phyloP scores from a whole-genome alignment of 2,888 invertebrate species.

The Molanna angustata region DNA sequence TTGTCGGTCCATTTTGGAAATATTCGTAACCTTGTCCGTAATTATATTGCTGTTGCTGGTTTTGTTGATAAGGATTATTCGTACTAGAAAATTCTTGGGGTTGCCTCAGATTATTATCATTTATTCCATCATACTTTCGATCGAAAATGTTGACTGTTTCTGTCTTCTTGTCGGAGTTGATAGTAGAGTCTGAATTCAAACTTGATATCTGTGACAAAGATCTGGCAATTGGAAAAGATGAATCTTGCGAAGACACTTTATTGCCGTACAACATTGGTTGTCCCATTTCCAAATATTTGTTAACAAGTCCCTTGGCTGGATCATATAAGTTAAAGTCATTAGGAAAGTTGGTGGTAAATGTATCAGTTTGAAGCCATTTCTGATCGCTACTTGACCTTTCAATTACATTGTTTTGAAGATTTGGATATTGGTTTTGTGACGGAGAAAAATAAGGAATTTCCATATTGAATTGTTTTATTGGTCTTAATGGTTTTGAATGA shows the following conservation, averaged over 20 bases:
- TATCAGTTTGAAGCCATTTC: constrained; percentile 2
- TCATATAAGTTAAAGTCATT: background rate
- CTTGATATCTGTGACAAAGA: no score
- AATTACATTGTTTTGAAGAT: background rate
- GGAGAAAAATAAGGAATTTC: constrained; percentile 2
- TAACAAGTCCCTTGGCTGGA: background rate
- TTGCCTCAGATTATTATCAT: background rate
- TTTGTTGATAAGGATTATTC: background rate
- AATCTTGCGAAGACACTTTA: background rate
- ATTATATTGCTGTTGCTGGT: background rate
- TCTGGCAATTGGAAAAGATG: background rate
- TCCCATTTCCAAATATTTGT: constrained; percentile 4
- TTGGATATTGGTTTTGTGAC: background rate
- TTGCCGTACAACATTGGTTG: constrained; percentile 7
- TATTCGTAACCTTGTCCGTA: background rate
- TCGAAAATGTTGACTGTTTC: background rate
- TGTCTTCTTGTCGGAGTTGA: background rate
- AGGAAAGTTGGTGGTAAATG: background rate
- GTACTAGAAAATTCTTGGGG: background rate
- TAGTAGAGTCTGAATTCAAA: no score
- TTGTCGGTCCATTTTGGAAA: constrained; percentile 42
- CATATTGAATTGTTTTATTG: constrained; percentile 7
- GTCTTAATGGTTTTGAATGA: background rate
- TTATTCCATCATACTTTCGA: background rate
- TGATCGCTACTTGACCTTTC: constrained; percentile 10